Conservation (phyloP, 2,113 vertebrate species). For the Colistium nudipinnis region DNA sequence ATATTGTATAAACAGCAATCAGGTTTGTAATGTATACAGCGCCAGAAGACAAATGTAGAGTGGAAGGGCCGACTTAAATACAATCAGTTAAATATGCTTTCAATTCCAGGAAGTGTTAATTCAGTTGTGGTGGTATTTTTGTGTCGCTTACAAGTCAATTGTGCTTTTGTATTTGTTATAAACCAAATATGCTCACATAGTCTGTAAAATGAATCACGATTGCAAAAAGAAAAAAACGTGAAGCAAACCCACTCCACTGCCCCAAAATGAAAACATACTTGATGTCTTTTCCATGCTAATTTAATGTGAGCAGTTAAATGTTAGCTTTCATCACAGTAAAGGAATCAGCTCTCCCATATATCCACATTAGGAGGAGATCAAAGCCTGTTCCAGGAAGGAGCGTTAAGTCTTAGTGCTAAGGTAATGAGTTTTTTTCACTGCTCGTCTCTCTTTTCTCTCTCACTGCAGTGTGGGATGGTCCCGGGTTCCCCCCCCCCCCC, state of each 20-base stretch:
- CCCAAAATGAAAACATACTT: constrained; percentile 38
- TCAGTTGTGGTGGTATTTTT: neutral
- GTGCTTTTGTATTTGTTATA: neutral
- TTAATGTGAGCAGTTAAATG: constrained; percentile 62
- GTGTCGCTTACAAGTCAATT: neutral
- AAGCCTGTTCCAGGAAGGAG: constrained; percentile 54
- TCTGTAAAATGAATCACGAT: neutral
- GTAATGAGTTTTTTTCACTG: constrained; percentile 60
- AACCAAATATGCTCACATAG: neutral
- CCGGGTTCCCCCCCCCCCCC: constrained; percentile 30
- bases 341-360: constrained; percentile 48
- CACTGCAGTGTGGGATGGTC: constrained; percentile 46
- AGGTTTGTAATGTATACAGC: neutral
- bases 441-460: constrained; percentile 28
- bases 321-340: constrained; percentile 67
- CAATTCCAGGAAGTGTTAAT: neutral
- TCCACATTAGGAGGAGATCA: constrained; percentile 66
- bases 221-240: too few relatives aligned
- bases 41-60: neutral
- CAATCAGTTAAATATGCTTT: neutral
- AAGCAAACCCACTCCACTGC: neutral
- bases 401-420: constrained; percentile 49
- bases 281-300: constrained; percentile 36
- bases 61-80: neutral
- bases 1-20: neutral